Evolutionary conservation across 2,888 invertebrate species (phyloP).

Genomic region (Onthophagus sagittarius): DNA sequence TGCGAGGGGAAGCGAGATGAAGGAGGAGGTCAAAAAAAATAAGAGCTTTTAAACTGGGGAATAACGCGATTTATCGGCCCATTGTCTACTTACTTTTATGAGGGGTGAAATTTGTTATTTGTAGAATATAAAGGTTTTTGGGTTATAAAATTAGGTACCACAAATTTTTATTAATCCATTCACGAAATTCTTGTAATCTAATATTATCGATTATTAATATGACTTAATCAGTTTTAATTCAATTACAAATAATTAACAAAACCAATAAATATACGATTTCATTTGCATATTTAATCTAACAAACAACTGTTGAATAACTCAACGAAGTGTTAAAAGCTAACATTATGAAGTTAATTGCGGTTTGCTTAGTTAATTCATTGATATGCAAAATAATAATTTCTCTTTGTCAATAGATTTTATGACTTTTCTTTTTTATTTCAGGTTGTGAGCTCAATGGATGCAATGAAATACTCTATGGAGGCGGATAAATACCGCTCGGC

Average conservation of each 20-base stretch:
- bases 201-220: neutral
- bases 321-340: neutral
- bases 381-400: slow-evolving; percentile 1
- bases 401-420: neutral
- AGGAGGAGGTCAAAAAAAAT: slow-evolving; percentile 4
- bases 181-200: neutral
- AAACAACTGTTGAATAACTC: neutral
- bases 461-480: slow-evolving; percentile 75
- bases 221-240: neutral
- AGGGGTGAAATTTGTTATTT: slow-evolving; percentile 26
- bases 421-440: slow-evolving; percentile 48
- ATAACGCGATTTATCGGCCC: slow-evolving; percentile 30
- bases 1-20: slow-evolving; percentile 3
- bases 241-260: neutral
- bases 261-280: neutral
- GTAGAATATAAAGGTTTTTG: slow-evolving; percentile 24
- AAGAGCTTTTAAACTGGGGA: slow-evolving; percentile 21
- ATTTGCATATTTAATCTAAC: neutral
- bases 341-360: neutral
- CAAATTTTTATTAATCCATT: slow-evolving; percentile 22
- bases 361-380: neutral
- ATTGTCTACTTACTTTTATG: slow-evolving; percentile 30
- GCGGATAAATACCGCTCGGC: slow-evolving; percentile 71
- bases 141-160: slow-evolving; percentile 24
- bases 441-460: slow-evolving; percentile 73